These are phyloP conservation scores for Magallana ariakensis DNA, from an alignment of 1,140 invertebrate species.

Conservation along the genomic window DNA sequence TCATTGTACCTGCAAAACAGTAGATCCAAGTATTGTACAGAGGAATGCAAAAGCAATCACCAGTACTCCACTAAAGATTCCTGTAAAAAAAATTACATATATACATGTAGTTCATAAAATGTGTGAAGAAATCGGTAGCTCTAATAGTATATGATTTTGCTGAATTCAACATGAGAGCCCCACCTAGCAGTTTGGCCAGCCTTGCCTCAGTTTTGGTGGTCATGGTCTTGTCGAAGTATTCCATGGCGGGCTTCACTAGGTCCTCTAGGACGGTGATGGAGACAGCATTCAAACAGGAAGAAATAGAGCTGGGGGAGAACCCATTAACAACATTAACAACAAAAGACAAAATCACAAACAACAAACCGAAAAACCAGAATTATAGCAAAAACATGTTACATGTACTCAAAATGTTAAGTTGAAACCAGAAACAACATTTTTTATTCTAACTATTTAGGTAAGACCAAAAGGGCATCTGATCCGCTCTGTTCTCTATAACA, in stretches of 20 bases:
- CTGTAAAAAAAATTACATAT: conserved; percentile 43
- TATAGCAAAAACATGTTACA: too few relatives aligned
- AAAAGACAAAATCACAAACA: too few relatives aligned
- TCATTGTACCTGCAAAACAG: conserved; percentile 63
- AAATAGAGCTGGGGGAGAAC: conserved; percentile 88
- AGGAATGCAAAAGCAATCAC: conserved; percentile 73
- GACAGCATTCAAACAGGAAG: conserved; percentile 93
- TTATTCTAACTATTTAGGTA: too few relatives aligned
- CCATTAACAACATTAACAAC: too few relatives aligned
- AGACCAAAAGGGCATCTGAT: too few relatives aligned
- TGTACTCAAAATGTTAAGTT: too few relatives aligned
- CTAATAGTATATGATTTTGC: not conserved
- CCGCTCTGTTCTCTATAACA: too few relatives aligned
- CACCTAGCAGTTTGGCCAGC: conserved; percentile 65
- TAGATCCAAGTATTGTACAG: conserved; percentile 62
- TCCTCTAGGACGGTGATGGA: conserved; percentile 94
- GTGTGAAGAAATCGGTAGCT: not conserved
- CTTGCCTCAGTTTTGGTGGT: conserved; percentile 53
- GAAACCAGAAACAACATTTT: too few relatives aligned
- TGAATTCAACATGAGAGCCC: not conserved
- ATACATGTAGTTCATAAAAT: not conserved
- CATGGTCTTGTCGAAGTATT: conserved; percentile 62
- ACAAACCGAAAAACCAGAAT: too few relatives aligned
- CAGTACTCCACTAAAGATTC: conserved; percentile 62
- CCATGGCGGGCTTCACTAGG: conserved; percentile 84